Conservation (phyloP, 2,797 vertebrate species). For the Coccyzus lansbergi region DNA sequence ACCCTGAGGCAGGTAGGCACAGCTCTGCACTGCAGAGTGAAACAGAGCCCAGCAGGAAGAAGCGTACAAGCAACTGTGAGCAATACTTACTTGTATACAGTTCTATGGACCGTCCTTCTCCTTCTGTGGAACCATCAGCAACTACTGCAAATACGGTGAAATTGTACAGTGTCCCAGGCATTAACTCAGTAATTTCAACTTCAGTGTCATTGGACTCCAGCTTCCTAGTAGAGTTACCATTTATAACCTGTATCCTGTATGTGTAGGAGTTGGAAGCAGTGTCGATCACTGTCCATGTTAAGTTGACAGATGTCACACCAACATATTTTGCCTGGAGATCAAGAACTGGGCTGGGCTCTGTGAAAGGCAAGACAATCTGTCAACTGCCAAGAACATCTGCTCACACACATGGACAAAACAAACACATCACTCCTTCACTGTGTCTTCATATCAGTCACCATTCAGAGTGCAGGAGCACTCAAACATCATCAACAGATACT, state of each 20-base stretch:
- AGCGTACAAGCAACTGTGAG: fast-evolving
- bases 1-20: background rate
- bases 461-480: background rate
- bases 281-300: constrained; percentile 20
- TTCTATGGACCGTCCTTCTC: fast-evolving
- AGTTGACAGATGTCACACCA: background rate
- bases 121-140: background rate
- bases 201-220: fast-evolving
- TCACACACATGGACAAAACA: background rate
- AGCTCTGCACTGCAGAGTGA: background rate
- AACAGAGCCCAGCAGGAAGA: fast-evolving
- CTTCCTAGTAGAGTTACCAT: fast-evolving
- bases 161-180: constrained; percentile 21
- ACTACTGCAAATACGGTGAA: constrained; percentile 61
- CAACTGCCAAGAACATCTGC: background rate
- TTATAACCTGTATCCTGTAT: background rate
- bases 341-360: background rate
- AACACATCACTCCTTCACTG: background rate
- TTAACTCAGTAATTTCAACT: background rate
- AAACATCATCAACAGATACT: fast-evolving
- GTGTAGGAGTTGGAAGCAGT: background rate
- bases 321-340: background rate
- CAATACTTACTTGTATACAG: constrained; percentile 27
- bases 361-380: background rate
- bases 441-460: background rate